phyloP scores from a whole-genome alignment of 2,113 vertebrate genomes.

The Corythaixoides concolor region DNA sequence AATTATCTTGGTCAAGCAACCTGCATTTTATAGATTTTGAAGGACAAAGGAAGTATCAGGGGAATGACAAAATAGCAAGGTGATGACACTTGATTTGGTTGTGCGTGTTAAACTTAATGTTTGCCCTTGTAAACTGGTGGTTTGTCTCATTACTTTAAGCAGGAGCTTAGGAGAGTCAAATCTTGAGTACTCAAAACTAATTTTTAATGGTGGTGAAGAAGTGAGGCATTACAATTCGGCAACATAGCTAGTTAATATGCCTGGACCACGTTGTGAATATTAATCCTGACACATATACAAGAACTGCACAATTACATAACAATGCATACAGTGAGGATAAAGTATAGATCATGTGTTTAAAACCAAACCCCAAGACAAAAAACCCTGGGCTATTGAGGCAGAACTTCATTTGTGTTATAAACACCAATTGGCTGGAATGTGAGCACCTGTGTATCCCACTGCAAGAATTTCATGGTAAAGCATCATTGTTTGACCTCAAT shows the following conservation, averaged over 20 bases:
- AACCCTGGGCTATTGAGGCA: background rate
- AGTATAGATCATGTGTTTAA: accelerated
- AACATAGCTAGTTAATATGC: background rate
- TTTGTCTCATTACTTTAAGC: background rate
- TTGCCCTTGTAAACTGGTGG: background rate
- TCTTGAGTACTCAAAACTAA: background rate
- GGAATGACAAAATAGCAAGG: background rate
- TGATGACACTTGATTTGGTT: background rate
- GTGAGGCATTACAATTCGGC: background rate
- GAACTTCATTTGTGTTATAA: background rate
- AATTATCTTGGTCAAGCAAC: slow-evolving; percentile 2
- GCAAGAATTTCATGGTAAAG: background rate
- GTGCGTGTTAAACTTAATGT: background rate
- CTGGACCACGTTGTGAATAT: background rate
- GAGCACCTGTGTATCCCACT: background rate
- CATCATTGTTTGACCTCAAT: no score
- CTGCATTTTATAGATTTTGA: background rate
- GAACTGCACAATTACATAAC: background rate
- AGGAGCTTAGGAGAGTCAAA: background rate
- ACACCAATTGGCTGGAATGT: background rate
- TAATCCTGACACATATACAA: background rate
- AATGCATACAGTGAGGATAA: background rate
- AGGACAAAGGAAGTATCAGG: background rate
- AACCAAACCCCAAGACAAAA: background rate
- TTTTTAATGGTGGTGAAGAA: background rate